Conservation (phyloP, 35 echinoderm and acorn worm genomes). For the Hemicentrotus pulcherrimus region DNA sequence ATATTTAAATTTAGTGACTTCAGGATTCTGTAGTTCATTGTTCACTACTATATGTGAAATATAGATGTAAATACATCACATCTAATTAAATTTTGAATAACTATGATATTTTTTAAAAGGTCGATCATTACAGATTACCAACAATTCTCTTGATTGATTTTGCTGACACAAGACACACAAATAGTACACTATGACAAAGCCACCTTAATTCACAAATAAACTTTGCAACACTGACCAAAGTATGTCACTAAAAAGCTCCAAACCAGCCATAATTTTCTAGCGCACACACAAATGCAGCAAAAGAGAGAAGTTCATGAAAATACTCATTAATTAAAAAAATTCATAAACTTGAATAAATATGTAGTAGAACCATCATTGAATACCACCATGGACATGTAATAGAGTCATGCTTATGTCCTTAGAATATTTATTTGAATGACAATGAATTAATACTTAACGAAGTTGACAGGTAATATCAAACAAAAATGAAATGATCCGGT, state of each 20-base stretch:
- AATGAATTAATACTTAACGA: too few relatives aligned
- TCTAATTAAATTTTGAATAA: too few relatives aligned
- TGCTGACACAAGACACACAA: not conserved
- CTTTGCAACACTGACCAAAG: not conserved
- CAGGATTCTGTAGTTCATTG: too few relatives aligned
- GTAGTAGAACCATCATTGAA: not conserved
- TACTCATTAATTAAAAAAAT: not conserved
- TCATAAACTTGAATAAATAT: not conserved
- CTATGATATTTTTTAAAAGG: too few relatives aligned
- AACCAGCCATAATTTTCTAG: not conserved
- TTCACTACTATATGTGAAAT: too few relatives aligned
- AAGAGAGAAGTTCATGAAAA: not conserved
- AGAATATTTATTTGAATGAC: too few relatives aligned
- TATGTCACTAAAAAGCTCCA: not conserved
- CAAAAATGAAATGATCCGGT: too few relatives aligned
- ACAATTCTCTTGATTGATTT: not conserved
- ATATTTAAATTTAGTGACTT: too few relatives aligned
- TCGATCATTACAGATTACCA: not conserved
- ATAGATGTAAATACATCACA: too few relatives aligned
- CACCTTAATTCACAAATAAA: not conserved
- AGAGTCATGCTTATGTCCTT: not conserved
- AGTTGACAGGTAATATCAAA: too few relatives aligned
- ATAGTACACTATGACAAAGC: not conserved
- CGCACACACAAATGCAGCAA: not conserved
- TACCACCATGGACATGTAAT: not conserved